These are phyloP conservation scores for Penaeus chinensis DNA, from an alignment of 1,140 invertebrate genomes.

Conservation along the genomic window DNA sequence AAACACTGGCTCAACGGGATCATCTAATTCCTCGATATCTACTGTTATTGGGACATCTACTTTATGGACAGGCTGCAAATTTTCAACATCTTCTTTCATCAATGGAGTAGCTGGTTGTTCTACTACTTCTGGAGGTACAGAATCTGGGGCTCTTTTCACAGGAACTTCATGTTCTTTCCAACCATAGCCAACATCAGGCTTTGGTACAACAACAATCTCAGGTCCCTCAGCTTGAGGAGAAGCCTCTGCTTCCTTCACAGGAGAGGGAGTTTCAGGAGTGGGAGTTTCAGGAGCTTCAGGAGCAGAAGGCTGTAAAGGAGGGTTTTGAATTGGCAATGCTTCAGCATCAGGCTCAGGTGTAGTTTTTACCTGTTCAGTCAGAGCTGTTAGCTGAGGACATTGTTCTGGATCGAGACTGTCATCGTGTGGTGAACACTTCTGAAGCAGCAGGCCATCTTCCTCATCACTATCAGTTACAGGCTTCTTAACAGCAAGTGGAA, in stretches of 20 bases:
- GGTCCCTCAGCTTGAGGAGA: not conserved
- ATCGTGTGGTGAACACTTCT: conserved; percentile 36
- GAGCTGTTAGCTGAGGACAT: not conserved
- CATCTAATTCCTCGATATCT: too few relatives aligned
- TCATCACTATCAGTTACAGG: conserved; percentile 43
- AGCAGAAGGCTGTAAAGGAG: too few relatives aligned
- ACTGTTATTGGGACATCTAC: not conserved
- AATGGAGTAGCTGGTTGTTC: not conserved
- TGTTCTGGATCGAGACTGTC: conserved; percentile 31
- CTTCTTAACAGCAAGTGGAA: conserved; percentile 28
- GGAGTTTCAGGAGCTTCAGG: not conserved
- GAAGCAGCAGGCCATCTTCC: conserved; percentile 48
- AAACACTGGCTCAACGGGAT: too few relatives aligned
- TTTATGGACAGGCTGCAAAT: not conserved
- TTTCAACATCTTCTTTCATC: conserved; percentile 38
- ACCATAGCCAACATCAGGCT: not conserved
- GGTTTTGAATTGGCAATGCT: not conserved
- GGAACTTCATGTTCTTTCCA: conserved; percentile 38
- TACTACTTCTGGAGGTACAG: not conserved
- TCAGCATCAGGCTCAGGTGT: not conserved
- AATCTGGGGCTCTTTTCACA: conserved; percentile 21
- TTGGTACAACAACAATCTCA: not conserved
- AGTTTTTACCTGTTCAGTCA: not conserved
- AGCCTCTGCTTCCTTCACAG: not conserved
- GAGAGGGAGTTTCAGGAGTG: not conserved